phyloP scores from a whole-genome alignment of 2,797 vertebrate species.

The Poliocrania exsul region DNA sequence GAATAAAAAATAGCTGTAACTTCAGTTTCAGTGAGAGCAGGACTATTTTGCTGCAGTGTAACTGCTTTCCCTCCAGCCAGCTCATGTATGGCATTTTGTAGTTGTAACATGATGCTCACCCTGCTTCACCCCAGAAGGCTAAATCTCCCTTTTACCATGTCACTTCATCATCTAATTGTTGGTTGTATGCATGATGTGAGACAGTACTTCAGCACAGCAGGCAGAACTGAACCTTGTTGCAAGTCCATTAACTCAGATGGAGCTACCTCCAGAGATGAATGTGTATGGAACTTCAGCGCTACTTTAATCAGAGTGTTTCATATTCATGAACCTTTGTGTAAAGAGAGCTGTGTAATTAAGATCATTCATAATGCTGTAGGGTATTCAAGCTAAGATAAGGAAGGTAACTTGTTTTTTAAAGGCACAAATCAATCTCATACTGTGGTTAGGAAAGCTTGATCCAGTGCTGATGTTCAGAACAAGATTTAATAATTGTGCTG shows the following conservation, averaged over 20 bases:
- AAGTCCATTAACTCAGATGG: not conserved
- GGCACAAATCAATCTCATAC: not conserved
- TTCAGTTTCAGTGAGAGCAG: not conserved
- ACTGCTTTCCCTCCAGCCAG: not conserved
- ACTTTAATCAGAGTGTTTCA: constrained; percentile 1
- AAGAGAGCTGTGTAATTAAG: constrained; percentile 16
- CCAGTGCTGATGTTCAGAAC: not conserved
- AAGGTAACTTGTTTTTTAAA: constrained; percentile 13
- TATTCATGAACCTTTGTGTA: constrained; percentile 21
- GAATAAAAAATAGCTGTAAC: not conserved
- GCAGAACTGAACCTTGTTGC: not conserved
- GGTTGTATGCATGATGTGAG: not conserved
- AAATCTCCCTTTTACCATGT: not conserved
- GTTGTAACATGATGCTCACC: not conserved
- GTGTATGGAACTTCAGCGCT: not conserved
- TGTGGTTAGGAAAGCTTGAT: not conserved
- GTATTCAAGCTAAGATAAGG: constrained; percentile 15
- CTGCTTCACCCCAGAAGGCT: constrained; percentile 5
- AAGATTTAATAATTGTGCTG: not conserved
- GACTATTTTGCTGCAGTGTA: not conserved
- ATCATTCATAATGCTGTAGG: not conserved
- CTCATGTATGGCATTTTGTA: not conserved
- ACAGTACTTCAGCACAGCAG: not conserved
- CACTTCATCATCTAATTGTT: not conserved
- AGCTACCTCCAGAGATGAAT: constrained; percentile 22